Base-by-base conservation (phyloP, 2,113 vertebrate species). In the Onychostruthus taczanowskii region DNA sequence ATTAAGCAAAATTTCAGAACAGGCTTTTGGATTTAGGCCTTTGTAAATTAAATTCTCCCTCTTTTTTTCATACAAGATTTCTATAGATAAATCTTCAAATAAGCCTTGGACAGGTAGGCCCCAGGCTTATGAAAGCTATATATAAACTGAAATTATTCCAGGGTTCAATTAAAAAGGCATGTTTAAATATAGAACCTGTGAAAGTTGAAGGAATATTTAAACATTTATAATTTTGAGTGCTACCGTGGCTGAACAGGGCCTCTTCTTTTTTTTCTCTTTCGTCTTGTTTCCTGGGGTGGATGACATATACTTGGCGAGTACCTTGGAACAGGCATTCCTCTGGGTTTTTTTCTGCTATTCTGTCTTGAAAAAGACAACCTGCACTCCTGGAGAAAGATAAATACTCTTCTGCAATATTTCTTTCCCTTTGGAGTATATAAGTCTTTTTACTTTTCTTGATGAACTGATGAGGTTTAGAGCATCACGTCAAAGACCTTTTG, bases 1-100 rank as follows among this genome's bases (percentile, higher is more conserved):
- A 94, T 95, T 91, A 93, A 95, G 67, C 28, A 56, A 73, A 84
- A 87, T 43, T 94, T 90, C 62, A 82, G 53, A 91, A 20, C 20
- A 58, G 46, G 46, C 73, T 87, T 89, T 84, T 84, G 84, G 63
- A 79, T 75, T 81, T 35, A 79, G 59, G 73, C 58, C n/a, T 94
- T 87, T 82, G 62, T 68, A 94, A 92, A 91, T 84, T 1, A 95
- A 91, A 84, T 64, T 13, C 37, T 72, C 55, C 28, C 21, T 92
- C 20, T 35, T 93, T 73, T 72, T 43, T 92, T 59, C 62, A 27
- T 55, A 72, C 87, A 64, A 82, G 41, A 53, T 82, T 89, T 82
- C 67, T 87, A 67, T 9, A 84, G 91, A 73, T 53, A 93, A 87
- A 76, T 93, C 41, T 79, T 94, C 77, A 83, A 85, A 76, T 31